Conservation (phyloP, 2,888 invertebrate genomes). For the Caenorhabditis afra region DNA sequence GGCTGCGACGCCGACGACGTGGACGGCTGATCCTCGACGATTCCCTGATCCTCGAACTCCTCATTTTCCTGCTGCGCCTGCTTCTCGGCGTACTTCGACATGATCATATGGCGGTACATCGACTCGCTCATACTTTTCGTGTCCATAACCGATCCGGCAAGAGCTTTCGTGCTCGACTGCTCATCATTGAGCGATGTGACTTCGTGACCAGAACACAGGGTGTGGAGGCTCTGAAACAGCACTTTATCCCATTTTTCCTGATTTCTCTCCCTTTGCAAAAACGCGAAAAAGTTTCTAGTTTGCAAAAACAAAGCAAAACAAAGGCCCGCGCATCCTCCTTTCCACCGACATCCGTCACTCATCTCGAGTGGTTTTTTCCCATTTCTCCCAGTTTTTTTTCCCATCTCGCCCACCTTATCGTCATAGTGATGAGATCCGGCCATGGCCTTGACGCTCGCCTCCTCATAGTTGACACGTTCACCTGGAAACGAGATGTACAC, state of each 20-base stretch:
- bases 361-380: conserved; percentile 7
- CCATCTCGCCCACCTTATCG: conserved; percentile 76
- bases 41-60: conserved; percentile 30
- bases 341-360: background rate
- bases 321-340: background rate
- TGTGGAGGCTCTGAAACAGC: conserved; percentile 75
- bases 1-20: conserved; percentile 32
- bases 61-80: conserved; percentile 26
- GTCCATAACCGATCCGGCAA: conserved; percentile 76
- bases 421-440: conserved; percentile 85
- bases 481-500: conserved; percentile 30
- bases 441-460: conserved; percentile 87
- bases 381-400: background rate
- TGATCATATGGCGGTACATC: conserved; percentile 45
- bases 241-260: conserved; percentile 8
- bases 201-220: conserved; percentile 74
- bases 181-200: conserved; percentile 73
- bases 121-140: conserved; percentile 72
- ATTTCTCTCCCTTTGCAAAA: background rate
- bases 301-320: background rate
- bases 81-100: conserved; percentile 42
- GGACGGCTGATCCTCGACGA: conserved; percentile 32
- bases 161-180: conserved; percentile 71
- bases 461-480: conserved; percentile 79
- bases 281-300: background rate